A percentile compares a stretch with the other conserved stretches of the same genome.
Evolutionary conservation across 2,888 invertebrate species (phyloP).

Genomic region (Conomelus anceps): DNA sequence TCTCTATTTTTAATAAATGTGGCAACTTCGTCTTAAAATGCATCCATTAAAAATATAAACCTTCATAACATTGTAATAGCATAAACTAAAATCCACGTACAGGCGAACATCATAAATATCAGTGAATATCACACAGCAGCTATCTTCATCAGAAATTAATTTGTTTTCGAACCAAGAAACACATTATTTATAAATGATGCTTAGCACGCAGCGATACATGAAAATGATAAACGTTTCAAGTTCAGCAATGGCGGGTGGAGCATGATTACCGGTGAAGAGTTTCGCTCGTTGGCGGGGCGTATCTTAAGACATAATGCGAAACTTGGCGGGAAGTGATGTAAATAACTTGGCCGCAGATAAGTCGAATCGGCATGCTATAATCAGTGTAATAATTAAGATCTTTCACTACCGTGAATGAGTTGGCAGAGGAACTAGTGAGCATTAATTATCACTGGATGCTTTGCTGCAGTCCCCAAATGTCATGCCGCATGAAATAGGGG

Average conservation of each 20-base stretch:
- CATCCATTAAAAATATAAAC: no score
- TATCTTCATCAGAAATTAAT: neutral
- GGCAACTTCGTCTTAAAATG: no score
- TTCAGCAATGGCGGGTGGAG: no score
- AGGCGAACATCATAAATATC: no score
- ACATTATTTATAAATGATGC: neutral
- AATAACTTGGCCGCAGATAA: neutral
- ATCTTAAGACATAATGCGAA: neutral
- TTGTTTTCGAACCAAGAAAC: neutral
- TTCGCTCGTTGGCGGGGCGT: neutral
- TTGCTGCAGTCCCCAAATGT: neutral
- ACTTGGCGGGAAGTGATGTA: neutral
- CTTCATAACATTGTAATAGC: no score
- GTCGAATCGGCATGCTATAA: neutral
- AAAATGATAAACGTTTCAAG: neutral
- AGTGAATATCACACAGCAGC: neutral
- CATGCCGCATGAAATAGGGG: neutral
- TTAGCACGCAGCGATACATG: neutral
- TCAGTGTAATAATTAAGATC: neutral
- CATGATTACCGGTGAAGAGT: neutral
- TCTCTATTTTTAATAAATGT: no score
- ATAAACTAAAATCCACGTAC: no score
- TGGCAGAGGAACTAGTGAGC: neutral
- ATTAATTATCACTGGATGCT: neutral
- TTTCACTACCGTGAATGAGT: neutral